A percentile compares a stretch with the other conserved stretches of the same genome.
Conservation (phyloP, 2,113 vertebrate species). For the Reinhardtius hippoglossoides region DNA sequence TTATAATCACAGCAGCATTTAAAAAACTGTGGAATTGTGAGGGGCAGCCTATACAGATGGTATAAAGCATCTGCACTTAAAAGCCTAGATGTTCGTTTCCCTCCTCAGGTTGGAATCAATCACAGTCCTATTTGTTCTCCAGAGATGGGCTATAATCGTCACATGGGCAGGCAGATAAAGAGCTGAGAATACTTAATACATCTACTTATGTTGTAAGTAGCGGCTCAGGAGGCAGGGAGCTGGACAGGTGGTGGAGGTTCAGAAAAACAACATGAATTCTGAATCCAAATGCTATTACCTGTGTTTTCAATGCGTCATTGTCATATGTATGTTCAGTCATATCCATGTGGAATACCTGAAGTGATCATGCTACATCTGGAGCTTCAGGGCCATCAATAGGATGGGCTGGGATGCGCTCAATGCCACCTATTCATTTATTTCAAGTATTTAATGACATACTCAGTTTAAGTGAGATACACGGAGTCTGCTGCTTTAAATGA, state of each 20-base stretch:
- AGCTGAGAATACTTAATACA: not conserved
- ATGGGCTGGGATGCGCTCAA: not conserved
- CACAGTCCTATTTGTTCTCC: not conserved
- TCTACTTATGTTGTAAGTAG: not conserved
- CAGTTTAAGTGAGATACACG: not conserved
- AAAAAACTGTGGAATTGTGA: too few species aligned
- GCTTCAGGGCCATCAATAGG: too few species aligned
- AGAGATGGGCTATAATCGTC: not conserved
- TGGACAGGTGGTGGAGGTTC: not conserved
- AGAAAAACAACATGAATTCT: conserved; percentile 24
- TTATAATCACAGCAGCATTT: too few species aligned
- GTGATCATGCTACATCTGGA: too few species aligned
- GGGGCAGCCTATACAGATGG: too few species aligned
- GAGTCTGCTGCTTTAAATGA: conserved; percentile 2
- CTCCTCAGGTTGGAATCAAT: not conserved
- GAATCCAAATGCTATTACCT: not conserved
- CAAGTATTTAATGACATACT: conserved; percentile 11
- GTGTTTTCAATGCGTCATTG: too few species aligned
- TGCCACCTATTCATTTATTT: not conserved
- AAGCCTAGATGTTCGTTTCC: not conserved
- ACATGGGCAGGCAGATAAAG: not conserved
- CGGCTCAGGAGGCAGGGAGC: not conserved
- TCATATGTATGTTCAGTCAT: too few species aligned
- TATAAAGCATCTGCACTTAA: too few species aligned
- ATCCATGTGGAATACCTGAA: too few species aligned